A percentile compares a stretch with the other conserved stretches of the same genome.
These are phyloP conservation scores for Hetaerina titia DNA, from an alignment of 2,888 invertebrate genomes.

Conservation along the genomic window DNA sequence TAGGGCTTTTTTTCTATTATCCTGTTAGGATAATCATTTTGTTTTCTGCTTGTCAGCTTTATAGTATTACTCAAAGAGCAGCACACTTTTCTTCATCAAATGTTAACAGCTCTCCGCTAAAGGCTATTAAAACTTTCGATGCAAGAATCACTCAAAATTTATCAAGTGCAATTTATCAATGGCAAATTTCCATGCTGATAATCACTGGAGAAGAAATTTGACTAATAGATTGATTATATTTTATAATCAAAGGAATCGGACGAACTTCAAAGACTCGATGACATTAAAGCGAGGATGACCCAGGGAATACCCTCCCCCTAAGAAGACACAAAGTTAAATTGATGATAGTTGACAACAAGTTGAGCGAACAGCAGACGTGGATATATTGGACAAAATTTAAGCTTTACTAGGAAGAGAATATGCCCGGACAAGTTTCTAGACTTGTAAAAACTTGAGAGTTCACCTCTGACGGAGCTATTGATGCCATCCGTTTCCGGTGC, in stretches of 20 bases:
- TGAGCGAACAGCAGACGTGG: background rate
- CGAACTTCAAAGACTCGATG: background rate
- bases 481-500: background rate
- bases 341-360: background rate
- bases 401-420: background rate
- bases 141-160: background rate
- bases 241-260: background rate
- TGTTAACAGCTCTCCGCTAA: too few relatives aligned
- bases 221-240: background rate
- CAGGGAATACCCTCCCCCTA: background rate
- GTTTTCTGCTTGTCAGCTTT: background rate
- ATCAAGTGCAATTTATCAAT: background rate
- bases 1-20: background rate
- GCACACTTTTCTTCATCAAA: too few relatives aligned
- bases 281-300: background rate
- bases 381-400: constrained; percentile 20
- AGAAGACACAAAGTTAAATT: background rate
- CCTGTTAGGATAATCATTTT: background rate
- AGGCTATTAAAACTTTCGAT: background rate
- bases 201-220: too few relatives aligned
- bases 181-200: too few relatives aligned
- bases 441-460: background rate
- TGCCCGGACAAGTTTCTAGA: background rate
- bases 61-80: background rate
- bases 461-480: background rate